Evolutionary conservation across 2,797 vertebrate species (phyloP).

Genomic region (Synanceia verrucosa): DNA sequence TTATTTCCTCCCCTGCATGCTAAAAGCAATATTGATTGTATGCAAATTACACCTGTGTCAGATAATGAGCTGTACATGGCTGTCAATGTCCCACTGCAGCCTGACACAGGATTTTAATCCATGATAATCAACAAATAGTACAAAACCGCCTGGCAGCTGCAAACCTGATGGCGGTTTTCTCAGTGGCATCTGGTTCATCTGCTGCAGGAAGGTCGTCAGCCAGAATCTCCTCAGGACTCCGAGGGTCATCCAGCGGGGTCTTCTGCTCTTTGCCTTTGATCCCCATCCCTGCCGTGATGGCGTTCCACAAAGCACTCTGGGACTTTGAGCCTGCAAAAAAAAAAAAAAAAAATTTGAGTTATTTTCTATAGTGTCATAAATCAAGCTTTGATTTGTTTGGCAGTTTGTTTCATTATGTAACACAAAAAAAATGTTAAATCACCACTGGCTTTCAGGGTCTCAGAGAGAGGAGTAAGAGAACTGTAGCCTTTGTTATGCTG

Average conservation of each 20-base stretch:
- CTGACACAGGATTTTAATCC: slow-evolving; percentile 6
- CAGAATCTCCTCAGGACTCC: slow-evolving; percentile 91
- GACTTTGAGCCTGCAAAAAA: slow-evolving; percentile 90
- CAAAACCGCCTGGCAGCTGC: slow-evolving; percentile 19
- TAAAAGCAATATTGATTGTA: slow-evolving; percentile 12
- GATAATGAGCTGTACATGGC: slow-evolving; percentile 20
- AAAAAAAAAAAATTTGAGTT: neutral
- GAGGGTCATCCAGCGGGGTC: slow-evolving; percentile 82
- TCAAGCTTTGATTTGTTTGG: neutral
- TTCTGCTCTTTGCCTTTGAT: slow-evolving; percentile 87
- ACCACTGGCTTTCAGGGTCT: neutral
- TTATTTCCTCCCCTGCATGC: neutral
- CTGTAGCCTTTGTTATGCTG: slow-evolving; percentile 56
- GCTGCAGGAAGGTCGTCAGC: slow-evolving; percentile 88
- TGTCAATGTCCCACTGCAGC: neutral
- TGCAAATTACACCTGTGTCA: slow-evolving; percentile 21
- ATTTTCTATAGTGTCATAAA: neutral
- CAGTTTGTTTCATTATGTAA: neutral
- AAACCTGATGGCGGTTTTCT: slow-evolving; percentile 92
- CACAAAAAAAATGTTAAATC: neutral
- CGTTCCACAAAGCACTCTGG: slow-evolving; percentile 92
- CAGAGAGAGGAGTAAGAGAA: neutral
- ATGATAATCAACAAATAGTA: slow-evolving; percentile 2
- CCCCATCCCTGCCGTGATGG: slow-evolving; percentile 88
- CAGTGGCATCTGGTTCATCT: slow-evolving; percentile 90